A percentile compares a stretch with the other conserved stretches of the same genome.
Conservation (phyloP, 2,888 invertebrate species). For the Podabrus alpinus region DNA sequence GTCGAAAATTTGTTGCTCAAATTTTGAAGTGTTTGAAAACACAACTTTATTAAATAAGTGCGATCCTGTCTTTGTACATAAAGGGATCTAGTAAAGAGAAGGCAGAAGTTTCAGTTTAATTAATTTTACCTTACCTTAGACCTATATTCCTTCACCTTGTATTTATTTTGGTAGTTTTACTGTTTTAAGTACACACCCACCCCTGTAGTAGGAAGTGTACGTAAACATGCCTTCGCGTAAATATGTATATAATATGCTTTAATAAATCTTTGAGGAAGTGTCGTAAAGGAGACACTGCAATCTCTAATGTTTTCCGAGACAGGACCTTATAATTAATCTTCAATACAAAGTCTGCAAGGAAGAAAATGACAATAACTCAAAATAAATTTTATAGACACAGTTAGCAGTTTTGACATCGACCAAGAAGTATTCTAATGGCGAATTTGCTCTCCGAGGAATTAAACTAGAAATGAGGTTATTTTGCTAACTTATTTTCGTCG, state of each 20-base stretch:
- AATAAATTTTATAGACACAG: not conserved
- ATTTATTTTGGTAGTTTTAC: not conserved
- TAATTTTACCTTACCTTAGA: not conserved
- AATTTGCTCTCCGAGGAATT: not conserved
- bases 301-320: not conserved
- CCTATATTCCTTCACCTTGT: not conserved
- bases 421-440: not conserved
- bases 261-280: not conserved
- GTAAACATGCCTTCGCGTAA: not conserved
- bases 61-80: not conserved
- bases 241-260: not conserved
- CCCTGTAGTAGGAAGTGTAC: not conserved
- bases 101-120: not conserved
- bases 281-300: not conserved
- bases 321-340: not conserved
- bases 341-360: not conserved
- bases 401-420: not conserved
- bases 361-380: not conserved
- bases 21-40: not conserved
- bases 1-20: no score
- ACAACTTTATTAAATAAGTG: not conserved
- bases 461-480: conserved; percentile 2
- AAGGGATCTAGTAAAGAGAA: not conserved
- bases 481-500: not conserved
- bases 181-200: not conserved